Conservation (phyloP, 2,888 invertebrate genomes). For the Germaria angustata region DNA sequence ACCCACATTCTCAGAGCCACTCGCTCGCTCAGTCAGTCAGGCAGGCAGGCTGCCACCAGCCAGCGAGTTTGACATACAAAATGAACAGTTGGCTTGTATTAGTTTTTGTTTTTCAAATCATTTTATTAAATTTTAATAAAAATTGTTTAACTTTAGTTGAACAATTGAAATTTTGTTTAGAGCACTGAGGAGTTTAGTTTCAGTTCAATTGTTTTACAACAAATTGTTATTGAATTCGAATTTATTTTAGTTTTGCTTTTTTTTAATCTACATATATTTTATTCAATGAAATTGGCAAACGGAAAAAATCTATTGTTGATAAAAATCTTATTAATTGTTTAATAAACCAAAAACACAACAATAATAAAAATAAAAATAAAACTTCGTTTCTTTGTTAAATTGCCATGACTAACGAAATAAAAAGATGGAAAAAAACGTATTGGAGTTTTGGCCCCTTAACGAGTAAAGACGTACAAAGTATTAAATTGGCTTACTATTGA, state of each 20-base stretch:
- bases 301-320: slow-evolving; percentile 50
- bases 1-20: slow-evolving; percentile 67
- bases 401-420: slow-evolving; percentile 33
- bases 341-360: slow-evolving; percentile 36
- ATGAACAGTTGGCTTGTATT: slow-evolving; percentile 22
- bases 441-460: not conserved
- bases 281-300: slow-evolving; percentile 61
- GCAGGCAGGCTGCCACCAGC: not conserved
- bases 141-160: slow-evolving; percentile 31
- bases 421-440: not conserved
- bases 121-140: slow-evolving; percentile 48
- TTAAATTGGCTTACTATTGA: slow-evolving; percentile 20
- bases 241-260: slow-evolving; percentile 8
- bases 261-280: not conserved
- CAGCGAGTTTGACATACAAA: slow-evolving; percentile 38
- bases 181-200: slow-evolving; percentile 27
- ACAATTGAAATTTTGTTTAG: slow-evolving; percentile 36
- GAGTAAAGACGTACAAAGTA: not conserved
- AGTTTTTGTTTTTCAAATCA: slow-evolving; percentile 35
- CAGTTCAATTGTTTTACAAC: slow-evolving; percentile 33
- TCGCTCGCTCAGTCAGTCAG: slow-evolving; percentile 17
- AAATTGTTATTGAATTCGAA: slow-evolving; percentile 52
- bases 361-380: slow-evolving; percentile 17
- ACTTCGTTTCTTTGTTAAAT: slow-evolving; percentile 44
- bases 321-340: slow-evolving; percentile 65